A percentile compares a stretch with the other conserved stretches of the same genome.
These are phyloP conservation scores for Leucophenga maculata DNA, from an alignment of 2,888 invertebrate species.

Conservation along the genomic window DNA sequence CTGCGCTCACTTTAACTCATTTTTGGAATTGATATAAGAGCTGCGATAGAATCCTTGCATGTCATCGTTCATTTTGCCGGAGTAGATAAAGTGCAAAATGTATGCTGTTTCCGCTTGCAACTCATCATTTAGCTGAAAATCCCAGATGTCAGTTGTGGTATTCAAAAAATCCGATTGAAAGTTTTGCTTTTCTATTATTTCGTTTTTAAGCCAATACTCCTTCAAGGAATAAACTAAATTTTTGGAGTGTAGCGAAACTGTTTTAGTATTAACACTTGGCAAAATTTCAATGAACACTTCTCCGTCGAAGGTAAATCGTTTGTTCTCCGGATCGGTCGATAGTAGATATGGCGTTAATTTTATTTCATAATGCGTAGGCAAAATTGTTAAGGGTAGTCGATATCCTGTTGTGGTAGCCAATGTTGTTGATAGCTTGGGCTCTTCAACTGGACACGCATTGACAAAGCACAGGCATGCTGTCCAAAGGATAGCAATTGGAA, in stretches of 20 bases:
- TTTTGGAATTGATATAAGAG: conserved; percentile 67
- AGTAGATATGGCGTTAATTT: conserved; percentile 74
- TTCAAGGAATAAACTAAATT: conserved; percentile 61
- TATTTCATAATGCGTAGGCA: conserved; percentile 75
- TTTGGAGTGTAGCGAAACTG: conserved; percentile 74
- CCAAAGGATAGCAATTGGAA: conserved; percentile 41
- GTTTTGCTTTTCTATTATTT: conserved; percentile 46
- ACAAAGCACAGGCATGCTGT: conserved; percentile 48
- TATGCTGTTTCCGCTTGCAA: conserved; percentile 69
- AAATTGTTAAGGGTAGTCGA: conserved; percentile 66
- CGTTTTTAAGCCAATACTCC: conserved; percentile 50
- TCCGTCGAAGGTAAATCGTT: conserved; percentile 68
- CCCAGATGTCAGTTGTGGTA: conserved; percentile 61
- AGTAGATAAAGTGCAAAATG: conserved; percentile 73
- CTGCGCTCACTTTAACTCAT: conserved; percentile 57
- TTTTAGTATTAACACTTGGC: conserved; percentile 66
- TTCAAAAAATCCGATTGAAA: conserved; percentile 53
- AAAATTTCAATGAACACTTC: conserved; percentile 72
- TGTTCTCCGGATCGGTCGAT: conserved; percentile 43
- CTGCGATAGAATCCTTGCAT: conserved; percentile 74
- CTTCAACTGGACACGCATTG: conserved; percentile 38
- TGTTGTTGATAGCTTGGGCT: conserved; percentile 29
- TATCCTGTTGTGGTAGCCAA: conserved; percentile 45
- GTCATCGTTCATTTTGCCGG: conserved; percentile 73
- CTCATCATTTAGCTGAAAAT: conserved; percentile 58